Percentiles rank a stretch among this genome's conserved stretches.
Conservation (phyloP, 2,797 vertebrate genomes). For the Lindbergichthys nudifrons region DNA sequence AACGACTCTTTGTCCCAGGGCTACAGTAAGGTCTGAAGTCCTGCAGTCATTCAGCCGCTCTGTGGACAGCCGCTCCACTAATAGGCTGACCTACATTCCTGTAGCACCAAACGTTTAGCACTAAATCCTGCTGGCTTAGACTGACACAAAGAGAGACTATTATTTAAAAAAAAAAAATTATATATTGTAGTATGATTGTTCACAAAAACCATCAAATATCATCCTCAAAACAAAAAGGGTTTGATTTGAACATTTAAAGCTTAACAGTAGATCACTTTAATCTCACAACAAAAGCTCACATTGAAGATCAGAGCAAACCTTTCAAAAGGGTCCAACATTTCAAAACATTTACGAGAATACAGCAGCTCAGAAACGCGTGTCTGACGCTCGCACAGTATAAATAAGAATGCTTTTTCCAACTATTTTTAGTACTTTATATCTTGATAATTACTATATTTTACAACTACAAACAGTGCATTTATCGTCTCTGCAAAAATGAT, state of each 20-base stretch:
- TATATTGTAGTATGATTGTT: slow-evolving; percentile 30
- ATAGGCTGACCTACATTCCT: slow-evolving; percentile 74
- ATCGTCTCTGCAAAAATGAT: not conserved
- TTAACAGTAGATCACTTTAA: slow-evolving; percentile 8
- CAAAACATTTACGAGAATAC: not conserved
- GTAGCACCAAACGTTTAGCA: slow-evolving; percentile 53
- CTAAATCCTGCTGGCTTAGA: slow-evolving; percentile 51
- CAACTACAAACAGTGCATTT: not conserved
- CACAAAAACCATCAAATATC: slow-evolving; percentile 28
- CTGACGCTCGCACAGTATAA: slow-evolving; percentile 6
- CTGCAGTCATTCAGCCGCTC: slow-evolving; percentile 47
- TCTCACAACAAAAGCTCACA: slow-evolving; percentile 25
- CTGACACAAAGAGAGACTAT: slow-evolving; percentile 61
- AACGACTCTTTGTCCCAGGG: slow-evolving; percentile 37
- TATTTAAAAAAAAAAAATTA: no score
- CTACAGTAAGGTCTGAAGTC: slow-evolving; percentile 47
- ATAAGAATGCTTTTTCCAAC: not conserved
- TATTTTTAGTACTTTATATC: slow-evolving; percentile 8
- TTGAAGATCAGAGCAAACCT: slow-evolving; percentile 24
- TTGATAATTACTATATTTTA: no score
- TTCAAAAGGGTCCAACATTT: slow-evolving; percentile 27
- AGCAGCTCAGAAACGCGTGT: slow-evolving; percentile 6
- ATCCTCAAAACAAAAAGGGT: slow-evolving; percentile 14
- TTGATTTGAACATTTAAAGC: slow-evolving; percentile 48
- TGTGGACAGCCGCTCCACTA: slow-evolving; percentile 53